Evolutionary conservation across 2,113 vertebrate species (phyloP).

Genomic region (Oophaga pumilio): DNA sequence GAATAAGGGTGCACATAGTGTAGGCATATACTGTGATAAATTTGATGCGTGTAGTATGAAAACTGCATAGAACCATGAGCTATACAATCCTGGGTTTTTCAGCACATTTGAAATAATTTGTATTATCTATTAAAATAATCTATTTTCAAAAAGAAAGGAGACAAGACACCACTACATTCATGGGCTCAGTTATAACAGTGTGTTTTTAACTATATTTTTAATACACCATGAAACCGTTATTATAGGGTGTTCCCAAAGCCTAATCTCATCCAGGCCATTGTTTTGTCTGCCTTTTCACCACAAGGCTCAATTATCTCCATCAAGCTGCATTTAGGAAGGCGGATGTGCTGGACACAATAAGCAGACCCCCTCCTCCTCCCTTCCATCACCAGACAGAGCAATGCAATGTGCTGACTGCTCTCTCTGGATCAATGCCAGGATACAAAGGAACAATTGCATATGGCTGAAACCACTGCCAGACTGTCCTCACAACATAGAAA

Average conservation of each 20-base stretch:
- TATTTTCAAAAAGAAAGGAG: no score
- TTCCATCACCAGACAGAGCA: conserved; percentile 23
- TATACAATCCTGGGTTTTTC: no score
- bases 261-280: background rate
- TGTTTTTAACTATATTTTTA: no score
- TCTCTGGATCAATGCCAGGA: conserved; percentile 21
- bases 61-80: no score
- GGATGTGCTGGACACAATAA: conserved; percentile 26
- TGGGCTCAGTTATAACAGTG: no score
- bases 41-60: no score
- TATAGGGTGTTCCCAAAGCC: background rate
- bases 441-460: conserved; percentile 41
- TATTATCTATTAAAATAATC: no score
- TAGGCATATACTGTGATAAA: no score
- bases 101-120: no score
- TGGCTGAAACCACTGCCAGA: conserved; percentile 4
- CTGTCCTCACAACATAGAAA: conserved; percentile 20
- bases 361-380: conserved; percentile 5
- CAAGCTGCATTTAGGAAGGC: conserved; percentile 22
- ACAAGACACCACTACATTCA: no score
- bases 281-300: conserved; percentile 4
- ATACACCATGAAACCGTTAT: background rate
- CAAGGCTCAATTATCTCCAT: conserved; percentile 45
- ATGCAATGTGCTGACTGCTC: conserved; percentile 49
- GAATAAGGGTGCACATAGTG: no score